Base-by-base conservation (phyloP, 2,888 invertebrate species). In the Cyrtodaria siliqua region DNA sequence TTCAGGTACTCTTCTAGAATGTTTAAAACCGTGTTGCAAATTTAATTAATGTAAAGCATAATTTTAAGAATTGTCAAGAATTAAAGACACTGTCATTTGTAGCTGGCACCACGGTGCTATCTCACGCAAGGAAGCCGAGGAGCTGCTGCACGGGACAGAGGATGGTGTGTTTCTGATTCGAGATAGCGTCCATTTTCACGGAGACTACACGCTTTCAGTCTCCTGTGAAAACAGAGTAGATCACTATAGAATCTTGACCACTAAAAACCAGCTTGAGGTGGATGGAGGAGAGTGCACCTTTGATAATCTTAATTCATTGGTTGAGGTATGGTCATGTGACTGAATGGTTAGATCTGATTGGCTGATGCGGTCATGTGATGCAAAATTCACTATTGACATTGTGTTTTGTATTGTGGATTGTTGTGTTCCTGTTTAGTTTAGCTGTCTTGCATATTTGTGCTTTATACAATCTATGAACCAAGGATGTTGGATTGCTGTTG, bases 101-200 rank as follows among this genome's bases (percentile, higher is more conserved):
- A 98, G 97, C 89, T 99, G 98, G 98, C 98, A 98, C 94, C 98
- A 99, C 94, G 98, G 99, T 79, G 97, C 98, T 92, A 98, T 99
- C 92, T 96, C 97, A 12, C 95, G 99, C 76, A 98, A 99, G 93
- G 96, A 97, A 88, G 98, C 99, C 0, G 99, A 98, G 93, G 96
- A 96, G 88, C 94, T 99, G 84, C 95, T 99, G 75, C 77, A 81
- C 52, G 77, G 75, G 42, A 66, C 75, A 16, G 84, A 84, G 44
- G 89, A 91, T 94, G 99, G 99, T 64, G 95, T 98, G 82, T 99
- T 99, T 94, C 95, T 99, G 85, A 97, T 99, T 82, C 95, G 99
- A 85, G 99, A 99, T 94, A 99, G 98, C 86, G 99, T 98, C 70
- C 99, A 99, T 94, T 99, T 97, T 94, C 99, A 99, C 27, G 99